phyloP scores from a whole-genome alignment of 2,113 vertebrate species.

The Cephalophus harveyi region DNA sequence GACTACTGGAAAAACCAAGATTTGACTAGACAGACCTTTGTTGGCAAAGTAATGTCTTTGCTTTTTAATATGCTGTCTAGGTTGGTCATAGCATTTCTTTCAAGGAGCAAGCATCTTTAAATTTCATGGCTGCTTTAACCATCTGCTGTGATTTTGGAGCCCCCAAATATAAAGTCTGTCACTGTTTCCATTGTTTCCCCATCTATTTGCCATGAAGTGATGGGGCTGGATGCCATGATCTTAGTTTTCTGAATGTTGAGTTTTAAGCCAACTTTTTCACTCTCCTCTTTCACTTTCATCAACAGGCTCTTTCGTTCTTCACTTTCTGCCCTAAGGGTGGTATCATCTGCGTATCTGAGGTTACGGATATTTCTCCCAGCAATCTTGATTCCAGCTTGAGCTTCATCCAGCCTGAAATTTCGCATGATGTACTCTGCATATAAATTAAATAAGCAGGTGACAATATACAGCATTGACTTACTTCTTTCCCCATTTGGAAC shows the following conservation, averaged over 20 bases:
- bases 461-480: neutral
- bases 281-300: neutral
- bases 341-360: neutral
- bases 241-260: neutral
- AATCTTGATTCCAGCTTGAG: neutral
- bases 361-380: neutral
- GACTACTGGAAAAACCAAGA: neutral
- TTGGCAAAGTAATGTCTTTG: neutral
- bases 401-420: neutral
- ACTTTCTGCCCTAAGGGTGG: neutral
- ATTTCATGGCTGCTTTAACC: neutral
- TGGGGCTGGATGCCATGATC: neutral
- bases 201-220: neutral
- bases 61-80: neutral
- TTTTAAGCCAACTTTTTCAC: neutral
- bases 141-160: neutral
- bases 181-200: neutral
- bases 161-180: neutral
- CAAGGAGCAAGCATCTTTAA: neutral
- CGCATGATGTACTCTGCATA: fast-evolving
- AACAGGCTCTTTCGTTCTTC: neutral
- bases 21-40: neutral
- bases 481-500: neutral
- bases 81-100: neutral
- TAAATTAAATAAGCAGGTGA: neutral